These are phyloP conservation scores for Cancer borealis DNA, from an alignment of 2,888 invertebrate genomes.

Conservation along the genomic window DNA sequence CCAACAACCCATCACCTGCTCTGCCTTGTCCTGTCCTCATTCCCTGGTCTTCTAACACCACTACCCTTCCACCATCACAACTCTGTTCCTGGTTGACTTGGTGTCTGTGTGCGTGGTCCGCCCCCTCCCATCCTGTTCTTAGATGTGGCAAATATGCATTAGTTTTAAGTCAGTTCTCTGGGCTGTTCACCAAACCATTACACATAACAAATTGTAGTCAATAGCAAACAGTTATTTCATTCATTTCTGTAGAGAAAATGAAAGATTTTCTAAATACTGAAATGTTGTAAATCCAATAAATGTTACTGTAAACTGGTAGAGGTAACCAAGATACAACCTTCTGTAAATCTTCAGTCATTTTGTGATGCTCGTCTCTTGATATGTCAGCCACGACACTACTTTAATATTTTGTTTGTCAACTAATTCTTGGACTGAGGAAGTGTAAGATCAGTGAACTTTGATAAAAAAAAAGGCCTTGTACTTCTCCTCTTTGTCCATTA, in stretches of 20 bases:
- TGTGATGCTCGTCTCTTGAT: conserved; percentile 77
- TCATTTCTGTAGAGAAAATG: conserved; percentile 76
- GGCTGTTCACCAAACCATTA: conserved; percentile 77
- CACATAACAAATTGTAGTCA: conserved; percentile 77
- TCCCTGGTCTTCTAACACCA: conserved; percentile 49
- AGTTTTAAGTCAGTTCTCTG: conserved; percentile 77
- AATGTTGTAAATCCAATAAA: conserved; percentile 77
- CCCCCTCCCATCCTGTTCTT: conserved; percentile 76
- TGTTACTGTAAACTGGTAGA: conserved; percentile 77
- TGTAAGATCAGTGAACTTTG: conserved; percentile 74
- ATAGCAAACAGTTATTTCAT: conserved; percentile 77
- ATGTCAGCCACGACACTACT: conserved; percentile 75
- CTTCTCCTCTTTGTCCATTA: conserved; percentile 77
- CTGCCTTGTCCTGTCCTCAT: conserved; percentile 49
- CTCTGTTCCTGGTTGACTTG: conserved; percentile 66
- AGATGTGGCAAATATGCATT: conserved; percentile 78
- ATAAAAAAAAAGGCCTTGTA: conserved; percentile 76
- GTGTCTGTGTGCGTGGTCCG: conserved; percentile 74
- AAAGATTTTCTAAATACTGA: conserved; percentile 76
- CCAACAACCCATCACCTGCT: conserved; percentile 39
- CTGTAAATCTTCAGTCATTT: conserved; percentile 76
- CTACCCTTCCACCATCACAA: conserved; percentile 59
- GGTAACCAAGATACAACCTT: conserved; percentile 75
- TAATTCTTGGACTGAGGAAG: conserved; percentile 76
- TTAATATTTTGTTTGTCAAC: conserved; percentile 74